These are phyloP conservation scores for Tuberolachnus salignus DNA, from an alignment of 2,888 invertebrate genomes.

Conservation along the genomic window DNA sequence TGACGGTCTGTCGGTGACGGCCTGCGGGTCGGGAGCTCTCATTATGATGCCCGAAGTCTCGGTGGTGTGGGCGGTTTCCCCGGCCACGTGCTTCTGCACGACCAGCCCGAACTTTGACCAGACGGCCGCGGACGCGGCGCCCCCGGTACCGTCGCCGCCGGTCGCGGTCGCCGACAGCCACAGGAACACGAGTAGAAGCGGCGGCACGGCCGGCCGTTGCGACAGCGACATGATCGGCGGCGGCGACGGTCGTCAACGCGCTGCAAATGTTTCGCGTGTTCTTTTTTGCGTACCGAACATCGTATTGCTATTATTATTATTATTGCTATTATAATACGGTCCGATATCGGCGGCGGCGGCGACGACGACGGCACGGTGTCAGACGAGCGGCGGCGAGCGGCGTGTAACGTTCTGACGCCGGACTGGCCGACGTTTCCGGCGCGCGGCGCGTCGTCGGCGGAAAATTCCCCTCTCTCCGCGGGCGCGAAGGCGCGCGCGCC, in stretches of 20 bases:
- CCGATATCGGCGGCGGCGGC: background rate
- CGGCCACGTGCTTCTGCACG: conserved; percentile 23
- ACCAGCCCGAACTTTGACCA: conserved; percentile 54
- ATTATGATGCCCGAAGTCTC: conserved; percentile 57
- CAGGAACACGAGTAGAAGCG: background rate
- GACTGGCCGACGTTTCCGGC: conserved; percentile 22
- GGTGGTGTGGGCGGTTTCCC: conserved; percentile 49
- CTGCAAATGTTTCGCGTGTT: conserved; percentile 3
- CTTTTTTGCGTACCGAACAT: conserved; percentile 8
- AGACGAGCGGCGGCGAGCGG: background rate
- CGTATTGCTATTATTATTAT: background rate
- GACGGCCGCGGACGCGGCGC: conserved; percentile 18
- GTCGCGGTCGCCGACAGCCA: background rate
- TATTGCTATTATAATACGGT: no score
- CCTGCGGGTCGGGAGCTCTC: conserved; percentile 17
- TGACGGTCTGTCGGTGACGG: background rate
- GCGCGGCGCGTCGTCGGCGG: background rate
- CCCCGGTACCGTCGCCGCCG: background rate
- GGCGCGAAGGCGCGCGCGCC: no score
- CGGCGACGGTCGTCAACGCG: background rate
- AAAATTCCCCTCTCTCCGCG: background rate
- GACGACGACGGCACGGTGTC: background rate
- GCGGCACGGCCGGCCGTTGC: background rate
- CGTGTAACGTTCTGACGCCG: conserved; percentile 22
- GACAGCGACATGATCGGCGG: background rate